Conservation (phyloP, 2,888 invertebrate species). For the Actias luna region DNA sequence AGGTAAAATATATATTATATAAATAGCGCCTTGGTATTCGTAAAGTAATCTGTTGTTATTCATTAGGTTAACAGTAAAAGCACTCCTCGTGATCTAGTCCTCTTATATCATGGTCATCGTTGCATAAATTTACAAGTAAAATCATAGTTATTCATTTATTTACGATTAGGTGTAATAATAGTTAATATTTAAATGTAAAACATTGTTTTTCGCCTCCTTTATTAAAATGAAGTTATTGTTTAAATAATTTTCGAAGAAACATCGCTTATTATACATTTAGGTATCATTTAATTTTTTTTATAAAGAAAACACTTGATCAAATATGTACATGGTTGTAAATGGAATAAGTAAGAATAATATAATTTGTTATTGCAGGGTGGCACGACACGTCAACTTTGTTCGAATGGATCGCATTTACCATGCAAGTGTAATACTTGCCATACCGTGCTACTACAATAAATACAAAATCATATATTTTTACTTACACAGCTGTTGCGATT, state of each 20-base stretch:
- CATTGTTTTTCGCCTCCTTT: not conserved
- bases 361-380: too few species aligned
- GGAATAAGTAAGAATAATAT: too few species aligned
- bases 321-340: not conserved
- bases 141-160: not conserved
- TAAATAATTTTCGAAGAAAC: not conserved
- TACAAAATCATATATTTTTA: too few species aligned
- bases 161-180: not conserved
- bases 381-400: too few species aligned
- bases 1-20: not conserved
- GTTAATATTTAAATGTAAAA: not conserved
- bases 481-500: too few species aligned
- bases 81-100: not conserved
- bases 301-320: not conserved
- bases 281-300: constrained; percentile 8
- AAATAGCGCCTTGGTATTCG: too few species aligned
- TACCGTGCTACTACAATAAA: too few species aligned
- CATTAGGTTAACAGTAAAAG: too few species aligned
- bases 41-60: not conserved
- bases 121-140: not conserved
- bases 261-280: not conserved
- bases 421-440: too few species aligned
- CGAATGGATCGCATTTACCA: too few species aligned
- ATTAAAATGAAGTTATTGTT: constrained; percentile 6
- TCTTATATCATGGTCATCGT: not conserved